phyloP scores from a whole-genome alignment of 2,113 vertebrate species.

The Theristicus caerulescens region DNA sequence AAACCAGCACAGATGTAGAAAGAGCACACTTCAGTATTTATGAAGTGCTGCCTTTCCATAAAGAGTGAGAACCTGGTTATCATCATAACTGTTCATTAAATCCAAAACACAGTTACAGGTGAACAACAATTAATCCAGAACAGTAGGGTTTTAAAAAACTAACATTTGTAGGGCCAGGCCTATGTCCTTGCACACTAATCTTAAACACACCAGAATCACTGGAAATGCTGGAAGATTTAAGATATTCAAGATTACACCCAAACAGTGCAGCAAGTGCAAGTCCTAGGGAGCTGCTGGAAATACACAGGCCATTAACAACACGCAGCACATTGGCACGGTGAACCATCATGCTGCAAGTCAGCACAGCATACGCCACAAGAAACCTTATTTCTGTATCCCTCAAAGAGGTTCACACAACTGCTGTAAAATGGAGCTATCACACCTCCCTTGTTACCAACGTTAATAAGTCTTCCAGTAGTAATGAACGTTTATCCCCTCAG shows the following conservation, averaged over 20 bases:
- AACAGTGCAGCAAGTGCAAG: background rate
- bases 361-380: background rate
- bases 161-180: background rate
- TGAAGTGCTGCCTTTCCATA: background rate
- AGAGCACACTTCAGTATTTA: background rate
- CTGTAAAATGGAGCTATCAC: background rate
- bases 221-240: background rate
- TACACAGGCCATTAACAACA: background rate
- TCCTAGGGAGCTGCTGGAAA: background rate
- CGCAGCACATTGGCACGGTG: rapidly evolving
- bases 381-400: background rate
- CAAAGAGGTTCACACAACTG: background rate
- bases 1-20: background rate
- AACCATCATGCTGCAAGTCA: background rate
- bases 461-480: background rate
- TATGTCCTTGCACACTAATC: background rate
- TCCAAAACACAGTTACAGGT: background rate
- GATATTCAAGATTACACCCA: background rate
- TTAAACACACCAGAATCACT: background rate
- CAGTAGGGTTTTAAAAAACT: background rate
- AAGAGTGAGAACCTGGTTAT: background rate
- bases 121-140: background rate
- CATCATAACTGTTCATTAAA: slow-evolving; percentile 32
- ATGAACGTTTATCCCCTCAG: background rate
- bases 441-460: background rate